phyloP scores from a whole-genome alignment of 2,888 invertebrate genomes.

The Alentia gelatinosa region DNA sequence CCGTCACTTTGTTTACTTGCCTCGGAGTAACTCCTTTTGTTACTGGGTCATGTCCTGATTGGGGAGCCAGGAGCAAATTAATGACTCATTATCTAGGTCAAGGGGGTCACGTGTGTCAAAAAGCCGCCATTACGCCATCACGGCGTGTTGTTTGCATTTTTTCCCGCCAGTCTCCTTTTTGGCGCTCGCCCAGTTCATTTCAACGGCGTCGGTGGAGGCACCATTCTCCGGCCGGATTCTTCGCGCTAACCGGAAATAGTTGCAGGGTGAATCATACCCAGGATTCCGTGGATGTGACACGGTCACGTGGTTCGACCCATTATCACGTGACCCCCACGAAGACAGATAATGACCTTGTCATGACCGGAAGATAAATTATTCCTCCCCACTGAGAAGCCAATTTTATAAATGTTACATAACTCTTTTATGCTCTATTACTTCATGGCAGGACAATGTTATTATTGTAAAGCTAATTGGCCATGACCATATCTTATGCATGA shows the following conservation, averaged over 20 bases:
- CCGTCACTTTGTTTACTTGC: neutral
- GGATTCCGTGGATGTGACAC: neutral
- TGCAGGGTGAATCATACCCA: neutral
- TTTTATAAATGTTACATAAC: too few species aligned
- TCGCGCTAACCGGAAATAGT: too few species aligned
- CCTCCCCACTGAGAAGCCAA: too few species aligned
- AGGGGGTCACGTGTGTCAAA: neutral
- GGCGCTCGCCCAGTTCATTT: too few species aligned
- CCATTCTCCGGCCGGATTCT: too few species aligned
- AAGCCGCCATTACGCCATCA: neutral
- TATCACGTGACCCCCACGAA: neutral
- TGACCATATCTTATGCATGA: too few species aligned
- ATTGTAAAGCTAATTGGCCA: too few species aligned
- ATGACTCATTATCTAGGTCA: constrained; percentile 3
- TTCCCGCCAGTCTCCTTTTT: too few species aligned
- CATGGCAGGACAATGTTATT: too few species aligned
- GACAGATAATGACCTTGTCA: neutral
- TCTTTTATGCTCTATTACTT: too few species aligned
- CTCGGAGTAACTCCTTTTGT: neutral
- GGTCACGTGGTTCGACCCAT: neutral
- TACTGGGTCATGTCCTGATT: neutral
- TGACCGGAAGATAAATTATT: neutral
- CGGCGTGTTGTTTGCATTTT: neutral
- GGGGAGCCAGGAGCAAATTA: neutral
- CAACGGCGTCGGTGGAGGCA: neutral